phyloP scores from a whole-genome alignment of 2,888 invertebrate species.

The Noctua janthe region DNA sequence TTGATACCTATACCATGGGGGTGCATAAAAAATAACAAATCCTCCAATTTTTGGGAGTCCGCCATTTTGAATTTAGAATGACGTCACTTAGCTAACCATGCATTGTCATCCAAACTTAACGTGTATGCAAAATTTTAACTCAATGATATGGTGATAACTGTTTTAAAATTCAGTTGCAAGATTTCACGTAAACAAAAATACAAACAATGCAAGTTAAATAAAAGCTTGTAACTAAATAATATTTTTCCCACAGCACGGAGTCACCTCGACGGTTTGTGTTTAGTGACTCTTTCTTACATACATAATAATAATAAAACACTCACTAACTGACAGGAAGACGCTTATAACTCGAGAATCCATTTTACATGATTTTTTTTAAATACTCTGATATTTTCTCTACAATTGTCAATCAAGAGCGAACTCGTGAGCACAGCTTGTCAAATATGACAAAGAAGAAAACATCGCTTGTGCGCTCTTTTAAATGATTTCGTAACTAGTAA shows the following conservation, averaged over 20 bases:
- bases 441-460: background rate
- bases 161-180: too few species aligned
- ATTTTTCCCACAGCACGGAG: background rate
- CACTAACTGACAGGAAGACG: background rate
- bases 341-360: background rate
- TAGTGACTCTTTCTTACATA: background rate
- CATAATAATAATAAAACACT: background rate
- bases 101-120: too few species aligned
- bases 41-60: too few species aligned
- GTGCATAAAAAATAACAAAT: too few species aligned
- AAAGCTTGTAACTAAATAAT: too few species aligned
- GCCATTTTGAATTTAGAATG: too few species aligned
- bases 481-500: conserved; percentile 1
- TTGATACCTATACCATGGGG: too few species aligned
- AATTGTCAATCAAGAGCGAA: background rate
- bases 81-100: too few species aligned
- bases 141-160: too few species aligned
- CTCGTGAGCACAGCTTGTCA: background rate
- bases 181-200: too few species aligned
- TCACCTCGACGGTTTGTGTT: background rate
- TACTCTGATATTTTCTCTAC: background rate
- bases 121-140: too few species aligned
- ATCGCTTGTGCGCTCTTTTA: background rate
- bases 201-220: too few species aligned
- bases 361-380: background rate